Percentiles rank a stretch among this genome's conserved stretches.
Evolutionary conservation across 2,888 invertebrate genomes (phyloP).

Genomic region (Andrena camellia): DNA sequence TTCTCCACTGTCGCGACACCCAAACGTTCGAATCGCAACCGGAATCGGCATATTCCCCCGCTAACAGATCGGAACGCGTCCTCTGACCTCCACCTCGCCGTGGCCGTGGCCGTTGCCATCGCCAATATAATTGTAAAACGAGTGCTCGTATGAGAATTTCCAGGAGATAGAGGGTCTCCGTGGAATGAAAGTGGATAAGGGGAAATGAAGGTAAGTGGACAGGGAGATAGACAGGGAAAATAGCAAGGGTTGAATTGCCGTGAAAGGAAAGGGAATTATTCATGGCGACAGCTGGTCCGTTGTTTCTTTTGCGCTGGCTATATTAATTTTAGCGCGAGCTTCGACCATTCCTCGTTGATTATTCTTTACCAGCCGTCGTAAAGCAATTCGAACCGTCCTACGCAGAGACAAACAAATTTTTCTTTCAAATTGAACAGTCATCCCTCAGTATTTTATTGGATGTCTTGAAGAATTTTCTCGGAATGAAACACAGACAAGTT

Average conservation of each 20-base stretch:
- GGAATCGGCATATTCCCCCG: background rate
- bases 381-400: background rate
- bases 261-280: background rate
- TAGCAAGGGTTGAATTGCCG: background rate
- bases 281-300: background rate
- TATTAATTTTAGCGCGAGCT: constrained; percentile 55
- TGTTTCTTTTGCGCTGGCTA: constrained; percentile 40
- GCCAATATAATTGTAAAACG: constrained; percentile 36
- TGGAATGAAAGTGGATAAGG: constrained; percentile 31
- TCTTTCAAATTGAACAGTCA: background rate
- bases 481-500: background rate
- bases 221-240: constrained; percentile 1
- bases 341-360: background rate
- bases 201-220: constrained; percentile 50
- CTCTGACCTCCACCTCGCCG: constrained; percentile 34
- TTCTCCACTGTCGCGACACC: constrained; percentile 11
- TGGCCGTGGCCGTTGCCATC: constrained; percentile 36
- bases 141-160: constrained; percentile 48
- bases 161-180: constrained; percentile 47
- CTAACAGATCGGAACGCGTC: constrained; percentile 32
- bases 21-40: background rate
- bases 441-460: background rate
- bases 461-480: constrained; percentile 5
- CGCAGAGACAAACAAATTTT: background rate
- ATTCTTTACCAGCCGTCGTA: background rate